A percentile compares a stretch with the other conserved stretches of the same genome.
Evolutionary conservation across 2,113 vertebrate species (phyloP).

Genomic region (Brachyistius frenatus): DNA sequence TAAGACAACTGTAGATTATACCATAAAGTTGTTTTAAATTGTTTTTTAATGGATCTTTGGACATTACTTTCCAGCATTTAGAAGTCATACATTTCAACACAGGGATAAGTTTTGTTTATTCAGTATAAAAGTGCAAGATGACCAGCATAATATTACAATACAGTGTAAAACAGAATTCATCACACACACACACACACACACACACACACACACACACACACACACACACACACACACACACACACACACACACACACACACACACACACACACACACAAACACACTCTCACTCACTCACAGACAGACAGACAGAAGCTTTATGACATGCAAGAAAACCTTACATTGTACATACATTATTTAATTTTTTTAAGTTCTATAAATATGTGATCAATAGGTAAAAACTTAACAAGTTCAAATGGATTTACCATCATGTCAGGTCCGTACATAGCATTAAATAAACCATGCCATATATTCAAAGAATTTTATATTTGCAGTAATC

Average conservation of each 20-base stretch:
- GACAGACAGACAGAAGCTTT: too few relatives aligned
- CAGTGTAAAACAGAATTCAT: slow-evolving; percentile 19
- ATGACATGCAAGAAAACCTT: too few relatives aligned
- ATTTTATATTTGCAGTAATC: slow-evolving; percentile 16
- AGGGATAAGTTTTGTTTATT: background rate
- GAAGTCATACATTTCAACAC: background rate
- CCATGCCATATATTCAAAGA: background rate
- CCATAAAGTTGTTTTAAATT: background rate
- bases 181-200: background rate
- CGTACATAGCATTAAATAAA: background rate
- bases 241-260: too few relatives aligned
- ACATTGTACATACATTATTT: too few relatives aligned
- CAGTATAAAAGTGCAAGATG: slow-evolving; percentile 22
- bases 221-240: background rate
- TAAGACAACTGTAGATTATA: too few relatives aligned
- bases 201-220: too few relatives aligned
- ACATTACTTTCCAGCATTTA: background rate
- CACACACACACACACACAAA: too few relatives aligned
- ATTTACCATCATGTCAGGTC: background rate
- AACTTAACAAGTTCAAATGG: background rate
- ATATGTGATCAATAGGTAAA: background rate
- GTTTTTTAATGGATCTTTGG: background rate
- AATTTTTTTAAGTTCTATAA: too few relatives aligned
- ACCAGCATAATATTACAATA: slow-evolving; percentile 6
- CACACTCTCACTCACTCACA: too few relatives aligned